A percentile compares a stretch with the other conserved stretches of the same genome.
These are phyloP conservation scores for Dolichopus griseipennis DNA, from an alignment of 2,888 invertebrate genomes.

Conservation along the genomic window DNA sequence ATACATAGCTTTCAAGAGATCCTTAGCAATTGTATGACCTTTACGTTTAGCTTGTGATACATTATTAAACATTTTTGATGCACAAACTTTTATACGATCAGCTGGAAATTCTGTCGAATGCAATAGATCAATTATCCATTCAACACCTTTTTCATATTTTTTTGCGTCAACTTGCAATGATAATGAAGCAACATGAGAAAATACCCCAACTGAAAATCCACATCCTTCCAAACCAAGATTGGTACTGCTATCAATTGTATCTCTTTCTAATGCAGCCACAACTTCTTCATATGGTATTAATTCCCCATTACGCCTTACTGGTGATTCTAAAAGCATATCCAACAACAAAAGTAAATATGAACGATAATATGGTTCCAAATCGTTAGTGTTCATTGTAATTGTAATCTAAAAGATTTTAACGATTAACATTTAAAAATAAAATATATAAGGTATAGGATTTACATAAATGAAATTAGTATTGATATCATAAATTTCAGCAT, in stretches of 20 bases:
- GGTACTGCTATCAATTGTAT: slow-evolving; percentile 57
- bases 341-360: slow-evolving; percentile 67
- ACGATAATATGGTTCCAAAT: slow-evolving; percentile 50
- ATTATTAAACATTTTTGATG: slow-evolving; percentile 72
- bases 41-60: slow-evolving; percentile 65
- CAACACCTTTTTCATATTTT: slow-evolving; percentile 65
- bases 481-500: slow-evolving; percentile 68
- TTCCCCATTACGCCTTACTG: slow-evolving; percentile 45
- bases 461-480: slow-evolving; percentile 80
- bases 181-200: slow-evolving; percentile 56
- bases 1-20: slow-evolving; percentile 52
- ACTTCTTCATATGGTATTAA: slow-evolving; percentile 54
- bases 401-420: slow-evolving; percentile 51
- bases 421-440: background rate
- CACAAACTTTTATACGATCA: slow-evolving; percentile 67
- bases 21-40: slow-evolving; percentile 59
- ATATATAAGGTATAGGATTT: slow-evolving; percentile 25
- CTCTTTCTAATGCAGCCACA: slow-evolving; percentile 66
- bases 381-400: slow-evolving; percentile 60
- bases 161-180: slow-evolving; percentile 58
- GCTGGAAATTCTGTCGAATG: slow-evolving; percentile 60
- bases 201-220: slow-evolving; percentile 62
- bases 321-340: slow-evolving; percentile 67
- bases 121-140: slow-evolving; percentile 68
- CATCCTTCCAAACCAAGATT: slow-evolving; percentile 53